phyloP scores from a whole-genome alignment of 2,888 invertebrate species.

The Icerya purchasi region DNA sequence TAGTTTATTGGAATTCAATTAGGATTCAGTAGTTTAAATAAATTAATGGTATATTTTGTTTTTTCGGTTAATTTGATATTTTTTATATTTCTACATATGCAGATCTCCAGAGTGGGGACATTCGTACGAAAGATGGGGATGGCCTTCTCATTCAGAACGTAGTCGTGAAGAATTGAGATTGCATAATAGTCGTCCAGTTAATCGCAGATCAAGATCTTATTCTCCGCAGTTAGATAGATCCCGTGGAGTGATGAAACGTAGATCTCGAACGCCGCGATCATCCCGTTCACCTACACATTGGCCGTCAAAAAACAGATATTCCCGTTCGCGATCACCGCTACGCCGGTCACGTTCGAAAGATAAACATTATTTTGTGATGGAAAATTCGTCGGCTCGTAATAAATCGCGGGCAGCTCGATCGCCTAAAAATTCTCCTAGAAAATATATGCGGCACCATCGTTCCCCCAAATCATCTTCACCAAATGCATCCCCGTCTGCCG shows the following conservation, averaged over 20 bases:
- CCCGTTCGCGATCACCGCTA: constrained; percentile 5
- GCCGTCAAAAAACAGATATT: neutral
- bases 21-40: too few species aligned
- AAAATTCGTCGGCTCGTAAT: neutral
- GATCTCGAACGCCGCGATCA: constrained; percentile 10
- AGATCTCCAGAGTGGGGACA: constrained; percentile 8
- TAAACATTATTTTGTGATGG: neutral
- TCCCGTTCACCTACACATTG: constrained; percentile 4
- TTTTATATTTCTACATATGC: too few species aligned
- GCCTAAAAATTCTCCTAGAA: neutral
- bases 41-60: too few species aligned
- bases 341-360: constrained; percentile 5
- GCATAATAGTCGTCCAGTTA: neutral
- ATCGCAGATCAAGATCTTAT: constrained; percentile 4
- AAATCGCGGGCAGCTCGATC: neutral
- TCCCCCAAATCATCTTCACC: neutral
- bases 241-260: constrained; percentile 4
- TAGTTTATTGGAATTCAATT: too few species aligned
- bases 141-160: constrained; percentile 10
- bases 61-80: too few species aligned
- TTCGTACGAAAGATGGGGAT: constrained; percentile 7
- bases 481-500: neutral
- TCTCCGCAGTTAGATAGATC: constrained; percentile 5
- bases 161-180: constrained; percentile 4
- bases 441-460: constrained; percentile 1